Conservation (phyloP, 2,888 invertebrate genomes). For the Rugalucina vietnamica region DNA sequence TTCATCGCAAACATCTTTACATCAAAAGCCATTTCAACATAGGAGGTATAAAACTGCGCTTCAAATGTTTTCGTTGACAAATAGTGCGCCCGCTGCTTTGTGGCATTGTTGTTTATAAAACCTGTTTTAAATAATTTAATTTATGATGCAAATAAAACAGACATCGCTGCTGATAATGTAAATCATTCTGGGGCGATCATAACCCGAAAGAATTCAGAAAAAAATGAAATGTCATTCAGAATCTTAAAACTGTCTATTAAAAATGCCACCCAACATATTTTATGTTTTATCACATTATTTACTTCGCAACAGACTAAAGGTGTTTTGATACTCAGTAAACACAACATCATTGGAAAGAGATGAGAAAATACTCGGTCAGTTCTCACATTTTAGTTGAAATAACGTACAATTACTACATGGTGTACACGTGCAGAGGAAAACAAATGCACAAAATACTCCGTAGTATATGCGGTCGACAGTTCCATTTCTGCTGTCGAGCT, state of each 20-base stretch:
- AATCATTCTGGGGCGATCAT: background rate
- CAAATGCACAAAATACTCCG: too few relatives aligned
- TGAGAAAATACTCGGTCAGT: too few relatives aligned
- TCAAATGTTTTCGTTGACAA: slow-evolving; percentile 3
- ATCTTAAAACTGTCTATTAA: background rate
- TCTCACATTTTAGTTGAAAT: too few relatives aligned
- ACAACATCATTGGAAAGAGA: too few relatives aligned
- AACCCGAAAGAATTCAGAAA: background rate
- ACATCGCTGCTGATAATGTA: background rate
- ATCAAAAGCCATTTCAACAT: slow-evolving; percentile 1
- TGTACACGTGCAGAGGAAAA: too few relatives aligned
- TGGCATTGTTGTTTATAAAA: background rate
- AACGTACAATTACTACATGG: too few relatives aligned
- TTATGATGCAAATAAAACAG: background rate
- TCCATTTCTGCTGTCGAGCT: too few relatives aligned
- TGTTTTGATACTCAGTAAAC: too few relatives aligned
- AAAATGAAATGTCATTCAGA: background rate
- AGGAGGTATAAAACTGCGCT: slow-evolving; percentile 1
- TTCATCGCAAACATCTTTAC: slow-evolving; percentile 12
- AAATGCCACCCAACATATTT: background rate
- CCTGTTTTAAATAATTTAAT: background rate
- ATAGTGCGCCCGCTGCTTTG: background rate
- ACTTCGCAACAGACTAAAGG: background rate
- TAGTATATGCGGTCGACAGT: too few relatives aligned
- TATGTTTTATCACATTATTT: background rate